Evolutionary conservation across 2,113 vertebrate genomes (phyloP).

Genomic region (Forbesichthys papilliferus): DNA sequence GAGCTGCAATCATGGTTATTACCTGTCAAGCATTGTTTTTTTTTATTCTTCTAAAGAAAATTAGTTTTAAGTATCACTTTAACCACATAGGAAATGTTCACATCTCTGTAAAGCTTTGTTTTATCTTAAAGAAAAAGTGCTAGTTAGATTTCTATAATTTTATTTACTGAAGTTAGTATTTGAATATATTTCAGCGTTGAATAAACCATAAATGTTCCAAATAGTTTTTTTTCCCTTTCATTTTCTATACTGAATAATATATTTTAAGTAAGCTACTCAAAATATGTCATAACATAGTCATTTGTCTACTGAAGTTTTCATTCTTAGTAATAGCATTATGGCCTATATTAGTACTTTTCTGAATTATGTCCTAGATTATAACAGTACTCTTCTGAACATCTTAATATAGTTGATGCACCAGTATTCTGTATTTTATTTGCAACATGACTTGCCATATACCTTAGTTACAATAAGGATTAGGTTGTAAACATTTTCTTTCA

Average conservation of each 20-base stretch:
- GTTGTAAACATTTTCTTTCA: background rate
- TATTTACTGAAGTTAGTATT: conserved; percentile 82
- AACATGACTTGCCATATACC: conserved; percentile 2
- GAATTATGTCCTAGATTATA: no score
- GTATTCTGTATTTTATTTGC: conserved; percentile 13
- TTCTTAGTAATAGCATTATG: conserved; percentile 19
- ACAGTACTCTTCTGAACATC: no score
- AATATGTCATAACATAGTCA: conserved; percentile 7
- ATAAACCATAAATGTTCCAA: conserved; percentile 79
- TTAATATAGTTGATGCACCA: conserved; percentile 31
- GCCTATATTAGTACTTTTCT: conserved; percentile 6
- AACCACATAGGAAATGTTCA: conserved; percentile 63
- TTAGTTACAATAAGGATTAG: no score
- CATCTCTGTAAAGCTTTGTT: conserved; percentile 63
- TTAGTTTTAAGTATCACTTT: conserved; percentile 61
- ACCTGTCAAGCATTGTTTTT: conserved; percentile 55
- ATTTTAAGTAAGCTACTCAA: background rate
- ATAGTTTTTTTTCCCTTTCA: conserved; percentile 50
- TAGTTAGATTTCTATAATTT: conserved; percentile 81
- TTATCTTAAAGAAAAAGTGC: conserved; percentile 73
- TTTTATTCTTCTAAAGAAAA: conserved; percentile 42
- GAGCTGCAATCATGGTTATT: conserved; percentile 73
- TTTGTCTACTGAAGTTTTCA: conserved; percentile 15
- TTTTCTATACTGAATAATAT: conserved; percentile 34
- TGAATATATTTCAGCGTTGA: conserved; percentile 81